phyloP scores from a whole-genome alignment of 2,888 invertebrate species.

The Polyommatus iphigenia region DNA sequence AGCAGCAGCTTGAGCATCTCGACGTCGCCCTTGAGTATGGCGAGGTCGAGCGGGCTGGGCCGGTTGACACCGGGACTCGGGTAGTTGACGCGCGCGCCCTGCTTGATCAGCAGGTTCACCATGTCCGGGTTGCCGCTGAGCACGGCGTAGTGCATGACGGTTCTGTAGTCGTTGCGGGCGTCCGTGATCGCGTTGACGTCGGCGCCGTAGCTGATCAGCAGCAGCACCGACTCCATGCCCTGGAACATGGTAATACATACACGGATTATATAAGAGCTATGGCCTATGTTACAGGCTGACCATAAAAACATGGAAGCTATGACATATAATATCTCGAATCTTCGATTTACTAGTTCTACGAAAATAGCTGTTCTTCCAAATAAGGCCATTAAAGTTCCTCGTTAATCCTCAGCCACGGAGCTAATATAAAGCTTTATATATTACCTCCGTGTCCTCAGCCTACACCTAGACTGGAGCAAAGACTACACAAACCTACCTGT shows the following conservation, averaged over 20 bases:
- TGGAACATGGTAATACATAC: conserved; percentile 49
- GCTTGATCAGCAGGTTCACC: conserved; percentile 89
- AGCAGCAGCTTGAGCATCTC: conserved; percentile 85
- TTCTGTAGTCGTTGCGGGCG: conserved; percentile 91
- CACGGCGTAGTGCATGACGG: conserved; percentile 94
- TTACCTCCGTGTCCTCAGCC: too few relatives aligned
- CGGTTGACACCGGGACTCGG: conserved; percentile 82
- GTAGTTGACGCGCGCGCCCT: conserved; percentile 88
- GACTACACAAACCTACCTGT: conserved; percentile 70
- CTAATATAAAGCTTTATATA: too few relatives aligned
- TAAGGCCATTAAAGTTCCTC: too few relatives aligned
- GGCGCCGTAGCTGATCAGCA: conserved; percentile 89
- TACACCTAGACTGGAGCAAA: too few relatives aligned
- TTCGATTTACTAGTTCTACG: too few relatives aligned
- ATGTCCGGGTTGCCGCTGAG: conserved; percentile 82
- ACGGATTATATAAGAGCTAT: not conserved
- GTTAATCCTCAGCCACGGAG: too few relatives aligned
- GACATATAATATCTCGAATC: too few relatives aligned
- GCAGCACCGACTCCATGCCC: conserved; percentile 87
- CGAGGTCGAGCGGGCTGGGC: conserved; percentile 91
- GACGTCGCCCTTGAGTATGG: conserved; percentile 90
- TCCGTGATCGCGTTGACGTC: conserved; percentile 93
- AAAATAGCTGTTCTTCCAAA: too few relatives aligned
- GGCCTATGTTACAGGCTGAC: not conserved
- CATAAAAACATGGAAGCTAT: not conserved